phyloP scores from a whole-genome alignment of 1,140 invertebrate genomes.

The Zaprionus inermis region DNA sequence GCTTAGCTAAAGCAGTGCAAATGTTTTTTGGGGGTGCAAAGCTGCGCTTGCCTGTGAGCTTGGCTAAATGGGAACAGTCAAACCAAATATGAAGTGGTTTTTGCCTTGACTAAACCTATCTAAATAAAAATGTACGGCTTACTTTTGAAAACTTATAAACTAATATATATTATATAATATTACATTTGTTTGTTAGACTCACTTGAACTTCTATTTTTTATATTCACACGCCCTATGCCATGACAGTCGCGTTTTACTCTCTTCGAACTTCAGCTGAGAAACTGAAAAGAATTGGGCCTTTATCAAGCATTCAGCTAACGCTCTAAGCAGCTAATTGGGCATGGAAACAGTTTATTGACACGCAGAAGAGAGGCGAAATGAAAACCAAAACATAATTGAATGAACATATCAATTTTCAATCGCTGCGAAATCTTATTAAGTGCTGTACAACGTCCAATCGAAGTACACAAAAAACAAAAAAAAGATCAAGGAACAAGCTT shows the following conservation, averaged over 20 bases:
- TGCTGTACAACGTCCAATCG: slow-evolving; percentile 28
- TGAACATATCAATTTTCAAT: slow-evolving; percentile 80
- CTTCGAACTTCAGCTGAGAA: slow-evolving; percentile 2
- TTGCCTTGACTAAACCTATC: too few relatives aligned
- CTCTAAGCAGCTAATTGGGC: slow-evolving; percentile 56
- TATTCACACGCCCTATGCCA: not conserved
- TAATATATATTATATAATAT: not conserved
- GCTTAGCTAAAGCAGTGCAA: slow-evolving; percentile 1
- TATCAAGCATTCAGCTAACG: too few relatives aligned
- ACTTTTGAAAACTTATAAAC: too few relatives aligned
- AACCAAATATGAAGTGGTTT: not conserved
- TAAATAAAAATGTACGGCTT: too few relatives aligned
- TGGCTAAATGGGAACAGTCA: not conserved
- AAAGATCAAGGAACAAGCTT: slow-evolving; percentile 4
- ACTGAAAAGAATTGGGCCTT: not conserved
- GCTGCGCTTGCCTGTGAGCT: slow-evolving; percentile 5
- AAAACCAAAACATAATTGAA: slow-evolving; percentile 60
- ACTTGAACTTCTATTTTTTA: not conserved
- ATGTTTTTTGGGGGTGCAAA: too few relatives aligned
- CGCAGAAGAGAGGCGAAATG: slow-evolving; percentile 40
- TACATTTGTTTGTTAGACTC: not conserved
- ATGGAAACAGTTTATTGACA: slow-evolving; percentile 69
- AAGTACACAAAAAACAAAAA: slow-evolving; percentile 24
- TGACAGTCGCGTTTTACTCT: not conserved
- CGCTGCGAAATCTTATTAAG: slow-evolving; percentile 72